Evolutionary conservation across 2,888 invertebrate species (phyloP).

Genomic region (Amorpha juglandis): DNA sequence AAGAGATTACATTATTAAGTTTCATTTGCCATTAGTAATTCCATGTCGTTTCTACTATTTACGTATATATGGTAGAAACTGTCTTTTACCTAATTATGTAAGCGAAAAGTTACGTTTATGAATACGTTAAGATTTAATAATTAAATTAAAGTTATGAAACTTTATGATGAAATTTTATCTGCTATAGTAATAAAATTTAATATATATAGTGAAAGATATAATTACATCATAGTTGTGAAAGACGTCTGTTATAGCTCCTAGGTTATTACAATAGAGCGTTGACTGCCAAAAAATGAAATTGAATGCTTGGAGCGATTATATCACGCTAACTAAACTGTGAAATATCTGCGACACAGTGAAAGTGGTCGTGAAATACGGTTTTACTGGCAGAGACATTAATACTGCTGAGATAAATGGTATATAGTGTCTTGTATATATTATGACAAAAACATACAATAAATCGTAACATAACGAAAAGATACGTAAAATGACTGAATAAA

Average conservation of each 20-base stretch:
- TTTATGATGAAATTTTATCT: too few relatives aligned
- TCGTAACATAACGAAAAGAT: too few relatives aligned
- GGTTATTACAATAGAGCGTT: conserved; percentile 7
- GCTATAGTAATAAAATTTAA: neutral
- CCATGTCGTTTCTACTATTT: neutral
- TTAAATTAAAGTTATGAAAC: too few relatives aligned
- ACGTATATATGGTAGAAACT: neutral
- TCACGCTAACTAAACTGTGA: conserved; percentile 60
- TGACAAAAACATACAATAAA: too few relatives aligned
- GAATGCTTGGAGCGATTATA: conserved; percentile 54
- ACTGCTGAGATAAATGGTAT: neutral
- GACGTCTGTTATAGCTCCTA: neutral
- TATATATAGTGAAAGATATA: neutral
- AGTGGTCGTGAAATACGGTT: conserved; percentile 58
- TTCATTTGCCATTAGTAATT: neutral
- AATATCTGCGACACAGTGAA: conserved; percentile 64
- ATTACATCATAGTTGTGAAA: neutral
- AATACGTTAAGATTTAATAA: too few relatives aligned
- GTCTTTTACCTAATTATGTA: too few relatives aligned
- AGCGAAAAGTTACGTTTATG: too few relatives aligned
- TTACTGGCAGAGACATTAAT: conserved; percentile 53
- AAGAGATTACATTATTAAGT: conserved; percentile 4
- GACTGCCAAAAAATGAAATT: conserved; percentile 55
- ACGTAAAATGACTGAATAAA: too few relatives aligned
- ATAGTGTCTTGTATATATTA: too few relatives aligned